Evolutionary conservation across 1,140 invertebrate species (phyloP).

Genomic region (Halictus rubicundus): DNA sequence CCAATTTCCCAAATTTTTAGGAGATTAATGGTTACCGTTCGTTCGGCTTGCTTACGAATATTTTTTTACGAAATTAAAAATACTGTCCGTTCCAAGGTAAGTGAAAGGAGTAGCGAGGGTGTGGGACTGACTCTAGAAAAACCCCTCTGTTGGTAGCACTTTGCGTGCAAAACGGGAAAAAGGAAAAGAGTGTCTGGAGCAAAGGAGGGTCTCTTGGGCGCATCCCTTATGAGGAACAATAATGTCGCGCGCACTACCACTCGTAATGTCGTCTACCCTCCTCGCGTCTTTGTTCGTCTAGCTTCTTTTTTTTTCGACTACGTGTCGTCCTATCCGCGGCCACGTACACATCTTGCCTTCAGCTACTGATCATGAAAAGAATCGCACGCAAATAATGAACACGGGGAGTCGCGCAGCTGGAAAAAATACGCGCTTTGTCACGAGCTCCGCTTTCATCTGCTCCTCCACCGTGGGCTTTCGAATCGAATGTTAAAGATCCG

Average conservation of each 20-base stretch:
- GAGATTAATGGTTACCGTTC: background rate
- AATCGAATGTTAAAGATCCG: background rate
- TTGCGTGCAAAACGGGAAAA: conserved; percentile 50
- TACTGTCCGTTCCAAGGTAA: background rate
- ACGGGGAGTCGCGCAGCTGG: conserved; percentile 1
- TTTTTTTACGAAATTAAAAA: background rate
- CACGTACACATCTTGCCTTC: background rate
- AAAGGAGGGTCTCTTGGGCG: conserved; percentile 53
- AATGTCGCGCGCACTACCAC: conserved; percentile 56
- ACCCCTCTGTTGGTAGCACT: conserved; percentile 53
- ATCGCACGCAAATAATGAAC: conserved; percentile 36
- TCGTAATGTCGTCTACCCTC: conserved; percentile 40
- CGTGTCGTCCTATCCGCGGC: conserved; percentile 13
- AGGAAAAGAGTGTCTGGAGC: conserved; percentile 41
- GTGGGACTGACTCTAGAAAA: conserved; percentile 46
- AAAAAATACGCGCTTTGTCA: conserved; percentile 9
- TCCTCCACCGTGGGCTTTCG: background rate
- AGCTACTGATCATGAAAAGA: conserved; percentile 43
- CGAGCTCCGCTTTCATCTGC: conserved; percentile 5
- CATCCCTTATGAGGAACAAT: conserved; percentile 64
- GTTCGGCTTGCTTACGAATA: background rate
- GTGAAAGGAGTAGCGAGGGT: background rate
- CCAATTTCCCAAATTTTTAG: too few species aligned
- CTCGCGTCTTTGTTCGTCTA: conserved; percentile 29
- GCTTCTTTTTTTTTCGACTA: conserved; percentile 28